Percentiles rank a stretch among this genome's conserved stretches.
Conservation (phyloP, 2,888 invertebrate genomes). For the Machimus rusticus region DNA sequence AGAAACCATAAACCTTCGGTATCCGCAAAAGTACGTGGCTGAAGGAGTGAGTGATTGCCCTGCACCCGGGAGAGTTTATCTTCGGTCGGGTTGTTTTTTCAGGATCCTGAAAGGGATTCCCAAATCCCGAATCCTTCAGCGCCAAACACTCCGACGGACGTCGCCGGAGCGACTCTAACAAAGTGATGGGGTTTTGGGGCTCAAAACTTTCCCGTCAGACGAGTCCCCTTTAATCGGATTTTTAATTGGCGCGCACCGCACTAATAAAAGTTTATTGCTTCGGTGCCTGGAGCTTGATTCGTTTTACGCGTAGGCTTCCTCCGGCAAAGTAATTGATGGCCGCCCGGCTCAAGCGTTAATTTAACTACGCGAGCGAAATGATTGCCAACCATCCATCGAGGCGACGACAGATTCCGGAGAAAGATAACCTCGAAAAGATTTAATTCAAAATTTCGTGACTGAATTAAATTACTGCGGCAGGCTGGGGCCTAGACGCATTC, state of each 20-base stretch:
- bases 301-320: background rate
- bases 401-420: background rate
- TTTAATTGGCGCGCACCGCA: slow-evolving; percentile 29
- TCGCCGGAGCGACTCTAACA: background rate
- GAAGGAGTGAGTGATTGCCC: slow-evolving; percentile 5
- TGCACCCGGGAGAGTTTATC: background rate
- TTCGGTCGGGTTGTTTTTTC: background rate
- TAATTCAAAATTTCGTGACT: slow-evolving; percentile 16
- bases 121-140: background rate
- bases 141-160: background rate
- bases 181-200: background rate
- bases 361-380: background rate
- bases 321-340: slow-evolving; percentile 7
- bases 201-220: background rate
- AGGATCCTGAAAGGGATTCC: background rate
- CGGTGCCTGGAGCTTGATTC: slow-evolving; percentile 17
- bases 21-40: background rate
- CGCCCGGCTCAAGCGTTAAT: background rate
- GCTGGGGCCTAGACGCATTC: background rate
- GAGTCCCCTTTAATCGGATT: slow-evolving; percentile 28
- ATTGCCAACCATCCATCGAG: background rate
- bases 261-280: slow-evolving; percentile 27
- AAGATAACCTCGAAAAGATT: background rate
- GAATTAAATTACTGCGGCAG: slow-evolving; percentile 1
- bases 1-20: background rate